Percentiles rank a stretch among this genome's conserved stretches.
Conservation (phyloP, 2,113 vertebrate genomes). For the Rhinichthys klamathensis region DNA sequence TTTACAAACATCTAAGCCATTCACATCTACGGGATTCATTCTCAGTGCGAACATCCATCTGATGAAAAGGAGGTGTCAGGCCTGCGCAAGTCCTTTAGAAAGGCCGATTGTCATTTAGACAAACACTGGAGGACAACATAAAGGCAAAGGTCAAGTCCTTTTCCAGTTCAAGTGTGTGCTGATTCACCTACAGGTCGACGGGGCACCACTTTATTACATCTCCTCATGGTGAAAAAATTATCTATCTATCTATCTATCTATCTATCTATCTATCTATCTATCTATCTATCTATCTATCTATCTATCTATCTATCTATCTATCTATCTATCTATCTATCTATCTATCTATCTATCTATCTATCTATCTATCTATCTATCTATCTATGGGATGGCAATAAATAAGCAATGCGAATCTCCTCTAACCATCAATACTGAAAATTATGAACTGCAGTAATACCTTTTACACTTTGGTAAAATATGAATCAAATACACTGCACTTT, state of each 20-base stretch:
- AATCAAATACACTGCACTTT: constrained; percentile 4
- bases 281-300: constrained; percentile 9
- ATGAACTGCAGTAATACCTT: constrained; percentile 21
- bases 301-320: constrained; percentile 7
- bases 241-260: neutral
- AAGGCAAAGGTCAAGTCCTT: constrained; percentile 99
- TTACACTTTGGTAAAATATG: constrained; percentile 16
- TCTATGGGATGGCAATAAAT: too few species aligned
- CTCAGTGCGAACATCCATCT: constrained; percentile 90
- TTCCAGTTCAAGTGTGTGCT: constrained; percentile 93
- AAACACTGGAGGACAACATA: constrained; percentile 95
- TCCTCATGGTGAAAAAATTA: neutral
- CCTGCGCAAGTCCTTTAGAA: constrained; percentile 92
- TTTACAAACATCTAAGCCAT: constrained; percentile 86
- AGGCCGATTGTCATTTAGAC: constrained; percentile 98
- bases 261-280: neutral
- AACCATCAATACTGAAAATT: too few species aligned
- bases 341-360: constrained; percentile 13
- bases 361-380: constrained; percentile 9
- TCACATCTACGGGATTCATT: constrained; percentile 82
- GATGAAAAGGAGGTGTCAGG: constrained; percentile 93
- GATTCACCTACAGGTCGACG: constrained; percentile 86
- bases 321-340: neutral
- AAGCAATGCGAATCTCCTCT: neutral
- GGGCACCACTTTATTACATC: constrained; percentile 5